Evolutionary conservation across 2,888 invertebrate species (phyloP).

Genomic region (Dryobotodes eremita): DNA sequence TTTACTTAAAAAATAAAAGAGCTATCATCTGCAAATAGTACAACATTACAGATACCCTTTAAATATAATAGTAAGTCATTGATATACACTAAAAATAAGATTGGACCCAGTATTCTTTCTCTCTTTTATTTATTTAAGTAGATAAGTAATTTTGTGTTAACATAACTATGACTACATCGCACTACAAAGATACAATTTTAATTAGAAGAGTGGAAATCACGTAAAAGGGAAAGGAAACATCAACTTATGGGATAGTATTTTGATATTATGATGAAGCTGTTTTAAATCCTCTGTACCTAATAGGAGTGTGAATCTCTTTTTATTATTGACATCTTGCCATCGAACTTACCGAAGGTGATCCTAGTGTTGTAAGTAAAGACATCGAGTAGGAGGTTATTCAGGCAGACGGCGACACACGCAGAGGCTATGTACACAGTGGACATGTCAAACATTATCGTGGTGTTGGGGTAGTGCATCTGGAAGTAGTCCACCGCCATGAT

Average conservation of each 20-base stretch:
- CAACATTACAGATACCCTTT: too few species aligned
- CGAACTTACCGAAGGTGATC: conserved; percentile 94
- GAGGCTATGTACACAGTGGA: conserved; percentile 97
- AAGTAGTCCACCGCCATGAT: conserved; percentile 98
- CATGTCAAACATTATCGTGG: conserved; percentile 97
- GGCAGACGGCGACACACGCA: conserved; percentile 96
- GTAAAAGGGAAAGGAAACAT: neutral
- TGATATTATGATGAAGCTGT: neutral
- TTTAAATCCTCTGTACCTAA: neutral
- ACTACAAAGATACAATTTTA: neutral
- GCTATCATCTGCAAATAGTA: too few species aligned
- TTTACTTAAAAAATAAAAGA: too few species aligned
- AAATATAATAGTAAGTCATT: too few species aligned
- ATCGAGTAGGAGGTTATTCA: conserved; percentile 96
- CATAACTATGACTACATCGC: neutral
- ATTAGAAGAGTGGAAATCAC: conserved; percentile 7
- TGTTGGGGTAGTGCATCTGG: conserved; percentile 95
- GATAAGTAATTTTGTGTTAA: neutral
- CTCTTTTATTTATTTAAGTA: neutral
- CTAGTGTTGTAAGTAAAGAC: conserved; percentile 95
- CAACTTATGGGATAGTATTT: neutral
- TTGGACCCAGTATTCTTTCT: too few species aligned
- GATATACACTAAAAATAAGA: too few species aligned
- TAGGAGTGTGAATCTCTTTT: neutral
- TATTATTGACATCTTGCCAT: neutral